Conservation (phyloP, 2,888 invertebrate species). For the Hyles lineata region DNA sequence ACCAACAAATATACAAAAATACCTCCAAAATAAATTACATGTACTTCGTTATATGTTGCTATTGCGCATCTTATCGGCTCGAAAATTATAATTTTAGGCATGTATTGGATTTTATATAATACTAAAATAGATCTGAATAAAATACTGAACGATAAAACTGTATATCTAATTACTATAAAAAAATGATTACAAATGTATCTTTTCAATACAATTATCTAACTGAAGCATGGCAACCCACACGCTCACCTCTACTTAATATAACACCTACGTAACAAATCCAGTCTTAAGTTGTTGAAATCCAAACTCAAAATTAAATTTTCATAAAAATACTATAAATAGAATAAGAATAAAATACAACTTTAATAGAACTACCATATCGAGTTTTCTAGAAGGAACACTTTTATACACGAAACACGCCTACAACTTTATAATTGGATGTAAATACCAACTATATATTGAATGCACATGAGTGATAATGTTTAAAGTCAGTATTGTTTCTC, state of each 20-base stretch:
- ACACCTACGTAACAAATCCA: conserved; percentile 54
- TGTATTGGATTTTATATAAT: too few species aligned
- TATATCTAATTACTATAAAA: too few species aligned
- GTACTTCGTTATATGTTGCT: too few species aligned
- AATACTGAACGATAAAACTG: too few species aligned
- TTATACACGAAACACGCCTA: conserved; percentile 9
- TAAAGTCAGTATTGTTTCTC: conserved; percentile 34
- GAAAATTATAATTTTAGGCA: too few species aligned
- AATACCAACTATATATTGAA: conserved; percentile 7
- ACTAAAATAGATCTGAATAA: too few species aligned
- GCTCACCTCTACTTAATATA: conserved; percentile 37
- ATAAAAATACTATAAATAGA: conserved; percentile 9
- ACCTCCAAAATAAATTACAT: not conserved
- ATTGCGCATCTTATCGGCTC: too few species aligned
- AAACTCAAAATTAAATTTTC: conserved; percentile 30
- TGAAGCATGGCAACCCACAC: conserved; percentile 22
- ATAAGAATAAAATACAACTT: conserved; percentile 30
- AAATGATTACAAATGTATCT: too few species aligned
- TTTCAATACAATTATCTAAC: too few species aligned
- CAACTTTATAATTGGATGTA: conserved; percentile 8
- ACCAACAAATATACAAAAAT: not conserved
- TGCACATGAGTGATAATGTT: conserved; percentile 27
- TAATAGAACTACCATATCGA: conserved; percentile 15
- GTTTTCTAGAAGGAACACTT: conserved; percentile 31
- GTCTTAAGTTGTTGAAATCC: conserved; percentile 46